phyloP scores from a whole-genome alignment of 2,888 invertebrate species.

The Strigamia transsilvanica region DNA sequence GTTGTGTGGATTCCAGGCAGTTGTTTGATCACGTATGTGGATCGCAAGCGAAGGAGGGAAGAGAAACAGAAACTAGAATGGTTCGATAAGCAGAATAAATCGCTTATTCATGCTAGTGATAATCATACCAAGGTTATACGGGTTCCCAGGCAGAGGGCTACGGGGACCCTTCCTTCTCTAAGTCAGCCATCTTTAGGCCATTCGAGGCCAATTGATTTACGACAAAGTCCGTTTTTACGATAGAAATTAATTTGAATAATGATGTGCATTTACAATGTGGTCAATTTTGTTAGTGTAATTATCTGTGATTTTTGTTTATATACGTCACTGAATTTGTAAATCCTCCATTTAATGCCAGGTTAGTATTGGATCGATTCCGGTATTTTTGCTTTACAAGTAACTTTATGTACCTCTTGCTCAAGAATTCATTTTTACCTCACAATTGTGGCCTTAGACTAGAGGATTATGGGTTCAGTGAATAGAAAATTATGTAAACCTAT shows the following conservation, averaged over 20 bases:
- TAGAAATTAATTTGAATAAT: not conserved
- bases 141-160: conserved; percentile 36
- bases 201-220: not conserved
- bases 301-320: conserved; percentile 18
- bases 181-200: conserved; percentile 12
- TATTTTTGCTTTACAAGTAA: not conserved
- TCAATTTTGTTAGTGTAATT: conserved; percentile 18
- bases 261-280: not conserved
- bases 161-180: conserved; percentile 20
- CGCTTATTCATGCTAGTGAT: conserved; percentile 50
- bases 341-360: conserved; percentile 21
- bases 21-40: conserved; percentile 80
- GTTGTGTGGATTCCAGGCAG: conserved; percentile 94
- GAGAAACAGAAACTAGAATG: conserved; percentile 40
- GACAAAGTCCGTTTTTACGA: conserved; percentile 20
- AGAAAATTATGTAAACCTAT: not conserved
- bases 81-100: conserved; percentile 22
- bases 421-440: conserved; percentile 5
- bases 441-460: not conserved
- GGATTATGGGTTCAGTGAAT: not conserved
- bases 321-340: not conserved
- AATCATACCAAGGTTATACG: conserved; percentile 27
- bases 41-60: conserved; percentile 54
- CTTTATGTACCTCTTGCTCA: not conserved
- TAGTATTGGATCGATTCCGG: not conserved